Percentiles rank a stretch among this genome's conserved stretches.
phyloP scores from a whole-genome alignment of 2,113 vertebrate species.

The Forbesichthys papilliferus region DNA sequence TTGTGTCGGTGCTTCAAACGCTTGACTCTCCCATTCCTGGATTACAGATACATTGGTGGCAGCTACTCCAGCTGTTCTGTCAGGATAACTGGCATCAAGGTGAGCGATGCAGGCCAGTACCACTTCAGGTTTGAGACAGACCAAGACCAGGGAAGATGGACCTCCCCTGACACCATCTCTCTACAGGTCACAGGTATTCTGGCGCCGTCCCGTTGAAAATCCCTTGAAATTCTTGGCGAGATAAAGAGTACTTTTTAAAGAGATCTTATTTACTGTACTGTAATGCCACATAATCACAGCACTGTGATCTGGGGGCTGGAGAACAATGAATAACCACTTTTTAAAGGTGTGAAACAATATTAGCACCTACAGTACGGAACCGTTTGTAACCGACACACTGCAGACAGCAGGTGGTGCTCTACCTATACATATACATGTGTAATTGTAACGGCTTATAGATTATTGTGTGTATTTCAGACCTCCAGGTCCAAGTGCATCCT shows the following conservation, averaged over 20 bases:
- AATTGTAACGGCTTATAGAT: not conserved
- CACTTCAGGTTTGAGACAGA: constrained; percentile 80
- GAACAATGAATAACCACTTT: too few species aligned
- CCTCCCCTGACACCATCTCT: constrained; percentile 70
- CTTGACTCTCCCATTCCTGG: not conserved
- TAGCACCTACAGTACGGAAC: too few species aligned
- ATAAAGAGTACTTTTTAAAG: not conserved
- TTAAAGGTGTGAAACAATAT: too few species aligned
- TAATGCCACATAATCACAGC: too few species aligned
- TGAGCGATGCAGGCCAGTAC: constrained; percentile 76
- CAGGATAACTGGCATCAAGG: constrained; percentile 68
- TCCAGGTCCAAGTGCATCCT: constrained; percentile 76
- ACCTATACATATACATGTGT: not conserved
- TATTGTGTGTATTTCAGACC: constrained; percentile 58
- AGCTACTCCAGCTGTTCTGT: constrained; percentile 71
- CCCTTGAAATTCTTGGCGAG: not conserved
- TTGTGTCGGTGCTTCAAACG: not conserved
- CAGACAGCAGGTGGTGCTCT: not conserved
- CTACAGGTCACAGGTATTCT: constrained; percentile 72
- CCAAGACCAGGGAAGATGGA: constrained; percentile 75
- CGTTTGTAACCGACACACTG: too few species aligned
- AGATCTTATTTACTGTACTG: too few species aligned
- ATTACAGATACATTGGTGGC: constrained; percentile 64
- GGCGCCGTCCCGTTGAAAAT: too few species aligned
- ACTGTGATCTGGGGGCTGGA: too few species aligned